Evolutionary conservation across 2,797 vertebrate species (phyloP), one percentile per base, ranked within the genome.

Genomic region (Bryconaethiops microstoma): DNA sequence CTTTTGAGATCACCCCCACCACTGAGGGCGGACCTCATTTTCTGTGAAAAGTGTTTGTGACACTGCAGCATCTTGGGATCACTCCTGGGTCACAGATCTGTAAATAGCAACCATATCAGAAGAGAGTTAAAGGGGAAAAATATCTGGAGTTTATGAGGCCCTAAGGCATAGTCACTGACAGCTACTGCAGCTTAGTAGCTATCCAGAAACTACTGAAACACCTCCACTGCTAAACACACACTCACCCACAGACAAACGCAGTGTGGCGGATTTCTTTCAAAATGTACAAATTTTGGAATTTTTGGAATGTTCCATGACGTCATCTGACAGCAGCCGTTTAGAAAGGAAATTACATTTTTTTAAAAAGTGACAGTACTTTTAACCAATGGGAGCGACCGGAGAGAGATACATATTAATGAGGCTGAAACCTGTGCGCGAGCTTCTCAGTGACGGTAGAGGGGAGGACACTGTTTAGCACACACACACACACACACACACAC

Each of bases 221-320:
- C 7, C 5, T 48, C 21, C 10, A 45, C 1, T 1, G 16, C 35
- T 35, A 5, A 35, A 35, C 12, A 48, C 45, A 48, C 45, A 9
- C 45, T 8, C 45, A 48, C 45, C 9, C 45, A 48, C 45, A 48
- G 6, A 45, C 6, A 45, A 7, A 45, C 42, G 12, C 45, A 48
- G 35, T 35, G 35, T 3, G 35, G 35, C 71, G 57, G 70, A 13
- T 19, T 84, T 73, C 23, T 17, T 21, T 21, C 3, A 39, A 81
- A 84, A 78, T 80, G 76, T 78, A 83, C 78, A 71, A 81, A 68
- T 45, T 73, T 78, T 77, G 87, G 84, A 83, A 87, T 88, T 87
- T 90, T 88, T 84, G 88, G 87, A 88, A 88, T 89, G 89, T 89
- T 89, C 87, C 89, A 90, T 89, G 86, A 90, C 89, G 88, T 88